Base-by-base conservation (phyloP, 2,113 vertebrate species). In the Aptenodytes forsteri region DNA sequence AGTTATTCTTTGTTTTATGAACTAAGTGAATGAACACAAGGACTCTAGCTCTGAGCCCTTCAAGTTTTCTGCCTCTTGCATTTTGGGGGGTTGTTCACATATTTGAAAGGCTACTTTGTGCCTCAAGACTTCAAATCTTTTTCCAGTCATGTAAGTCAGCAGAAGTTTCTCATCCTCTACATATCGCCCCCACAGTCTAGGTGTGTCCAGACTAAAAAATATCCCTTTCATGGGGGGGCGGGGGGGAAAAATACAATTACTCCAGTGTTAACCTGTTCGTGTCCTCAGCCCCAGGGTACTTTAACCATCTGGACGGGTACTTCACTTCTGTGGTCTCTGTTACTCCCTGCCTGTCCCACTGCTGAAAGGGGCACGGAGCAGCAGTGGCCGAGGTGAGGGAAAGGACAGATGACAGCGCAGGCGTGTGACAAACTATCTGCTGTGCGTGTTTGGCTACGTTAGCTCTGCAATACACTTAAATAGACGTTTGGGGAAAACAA, bases 1-100 rank as follows among this genome's bases (percentile, higher is more conserved):
- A 91, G 40, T 56, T 91, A 42, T n/a, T 83, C 15, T 62, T 77
- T 87, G 38, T 76, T 94, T 90, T 87, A 83, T 87, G 90, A 95
- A 93, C 47, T 34, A 52, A 72, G 73, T 20, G 46, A 73, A 83
- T 40, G 36, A 95, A 81, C 42, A 59, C 55, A 83, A 91, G 52
- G 56, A 88, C 88, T 66, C 50, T 36, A 61, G 34, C n/a, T 69
- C 70, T 34, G n/a, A 91, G 70, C 29, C 36, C 29, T 62, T 82
- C 27, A 25, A 21, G 36, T 34, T 76, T 92, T 81, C 65, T 61
- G 20, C 46, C 44, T 83, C 79, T 70, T 77, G 27, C 12, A 0
- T 77, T 94, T 34, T 69, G 12, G n/a, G 62, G 34, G 9, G 18
- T 56, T 52, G 65, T 27, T 94, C 36, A 76, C 47, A 3, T 82